Conservation (phyloP, 2,113 vertebrate species). For the Apistogramma diplotaenia region DNA sequence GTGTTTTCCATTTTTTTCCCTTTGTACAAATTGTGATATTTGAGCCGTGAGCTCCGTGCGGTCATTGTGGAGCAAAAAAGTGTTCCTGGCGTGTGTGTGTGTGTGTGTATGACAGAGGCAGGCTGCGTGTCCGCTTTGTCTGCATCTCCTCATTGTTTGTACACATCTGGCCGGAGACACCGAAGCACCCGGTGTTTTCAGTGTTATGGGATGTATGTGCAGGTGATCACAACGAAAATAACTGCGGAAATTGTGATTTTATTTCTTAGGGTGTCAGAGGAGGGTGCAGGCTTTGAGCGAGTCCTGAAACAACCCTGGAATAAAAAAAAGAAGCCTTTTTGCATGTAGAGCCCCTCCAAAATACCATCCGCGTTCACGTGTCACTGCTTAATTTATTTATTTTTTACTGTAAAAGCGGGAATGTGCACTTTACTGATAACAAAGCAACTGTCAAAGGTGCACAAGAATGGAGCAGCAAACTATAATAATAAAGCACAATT, state of each 20-base stretch:
- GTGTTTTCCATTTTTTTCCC: neutral
- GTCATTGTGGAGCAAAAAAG: constrained; percentile 51
- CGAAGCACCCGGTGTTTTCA: neutral
- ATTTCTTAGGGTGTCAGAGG: neutral
- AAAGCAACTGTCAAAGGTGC: neutral
- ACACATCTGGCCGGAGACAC: constrained; percentile 61
- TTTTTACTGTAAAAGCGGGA: neutral
- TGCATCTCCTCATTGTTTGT: constrained; percentile 77
- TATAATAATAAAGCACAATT: neutral
- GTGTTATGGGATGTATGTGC: constrained; percentile 1
- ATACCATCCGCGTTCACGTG: constrained; percentile 11
- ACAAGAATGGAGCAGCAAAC: neutral
- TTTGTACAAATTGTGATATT: constrained; percentile 32
- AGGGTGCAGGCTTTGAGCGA: constrained; percentile 11
- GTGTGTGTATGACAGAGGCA: neutral
- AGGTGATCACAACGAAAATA: constrained; percentile 24
- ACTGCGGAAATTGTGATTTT: constrained; percentile 4
- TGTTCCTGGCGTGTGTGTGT: constrained; percentile 22
- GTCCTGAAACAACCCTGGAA: constrained; percentile 45
- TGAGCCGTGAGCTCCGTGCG: constrained; percentile 36
- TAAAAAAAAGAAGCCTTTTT: constrained; percentile 24
- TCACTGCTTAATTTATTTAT: neutral
- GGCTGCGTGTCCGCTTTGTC: constrained; percentile 75
- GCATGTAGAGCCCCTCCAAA: constrained; percentile 18
- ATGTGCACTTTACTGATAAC: neutral